Conservation (phyloP, 2,797 vertebrate species). For the Malurus leucopterus region DNA sequence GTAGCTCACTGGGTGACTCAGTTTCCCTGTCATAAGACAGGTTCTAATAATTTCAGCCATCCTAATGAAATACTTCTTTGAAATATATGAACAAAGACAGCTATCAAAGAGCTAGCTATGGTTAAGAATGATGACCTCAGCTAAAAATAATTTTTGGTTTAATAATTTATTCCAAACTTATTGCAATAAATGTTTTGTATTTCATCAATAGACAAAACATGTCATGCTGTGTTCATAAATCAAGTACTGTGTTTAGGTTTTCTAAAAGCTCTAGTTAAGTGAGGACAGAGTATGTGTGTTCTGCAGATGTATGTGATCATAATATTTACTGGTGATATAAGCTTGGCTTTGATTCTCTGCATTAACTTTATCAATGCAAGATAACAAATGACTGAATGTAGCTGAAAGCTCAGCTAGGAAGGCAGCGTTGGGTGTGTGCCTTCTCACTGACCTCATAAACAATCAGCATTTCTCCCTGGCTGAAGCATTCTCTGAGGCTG, state of each 20-base stretch:
- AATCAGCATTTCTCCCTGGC: not conserved
- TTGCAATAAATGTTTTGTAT: slow-evolving; percentile 8
- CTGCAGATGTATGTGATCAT: slow-evolving; percentile 57
- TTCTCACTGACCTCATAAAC: slow-evolving; percentile 36
- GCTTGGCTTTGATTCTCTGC: slow-evolving; percentile 57
- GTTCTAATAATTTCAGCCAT: not conserved
- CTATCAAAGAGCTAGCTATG: not conserved
- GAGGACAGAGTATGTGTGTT: slow-evolving; percentile 33
- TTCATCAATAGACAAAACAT: slow-evolving; percentile 49
- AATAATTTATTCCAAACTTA: not conserved
- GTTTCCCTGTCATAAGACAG: not conserved
- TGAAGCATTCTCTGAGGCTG: not conserved
- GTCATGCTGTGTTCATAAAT: slow-evolving; percentile 42
- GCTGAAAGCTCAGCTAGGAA: not conserved
- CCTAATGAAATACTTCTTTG: not conserved
- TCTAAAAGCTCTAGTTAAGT: slow-evolving; percentile 48
- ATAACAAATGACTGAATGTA: slow-evolving; percentile 37
- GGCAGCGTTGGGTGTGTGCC: not conserved
- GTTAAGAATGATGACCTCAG: not conserved
- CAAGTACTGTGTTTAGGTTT: slow-evolving; percentile 50
- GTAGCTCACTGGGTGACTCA: not conserved
- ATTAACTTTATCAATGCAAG: slow-evolving; percentile 61
- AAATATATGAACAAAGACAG: not conserved
- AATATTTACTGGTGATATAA: slow-evolving; percentile 63
- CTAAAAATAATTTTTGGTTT: slow-evolving; percentile 4